phyloP scores from a whole-genome alignment of 2,113 vertebrate species.

The Zosterops japonicus region DNA sequence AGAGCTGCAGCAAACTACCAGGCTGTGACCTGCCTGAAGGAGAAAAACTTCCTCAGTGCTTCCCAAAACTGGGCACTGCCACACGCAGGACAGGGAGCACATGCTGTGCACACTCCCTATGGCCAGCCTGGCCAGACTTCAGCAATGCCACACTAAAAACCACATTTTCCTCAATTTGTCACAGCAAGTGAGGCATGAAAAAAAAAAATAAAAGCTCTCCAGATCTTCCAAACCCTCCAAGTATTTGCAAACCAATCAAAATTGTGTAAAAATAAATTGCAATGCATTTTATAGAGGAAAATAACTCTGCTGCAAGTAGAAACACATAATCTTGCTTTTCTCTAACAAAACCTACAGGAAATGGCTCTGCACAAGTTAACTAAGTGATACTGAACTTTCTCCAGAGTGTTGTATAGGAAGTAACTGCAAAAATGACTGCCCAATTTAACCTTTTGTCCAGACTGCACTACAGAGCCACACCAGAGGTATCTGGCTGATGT shows the following conservation, averaged over 20 bases:
- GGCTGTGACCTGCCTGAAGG: background rate
- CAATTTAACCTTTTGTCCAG: constrained; percentile 42
- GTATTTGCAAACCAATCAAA: background rate
- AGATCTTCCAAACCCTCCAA: background rate
- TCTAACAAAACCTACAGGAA: constrained; percentile 52
- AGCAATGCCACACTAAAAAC: background rate
- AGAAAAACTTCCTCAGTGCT: background rate
- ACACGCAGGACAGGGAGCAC: background rate
- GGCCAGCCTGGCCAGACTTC: background rate
- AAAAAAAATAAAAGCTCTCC: background rate
- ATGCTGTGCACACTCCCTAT: accelerated
- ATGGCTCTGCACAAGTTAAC: constrained; percentile 49
- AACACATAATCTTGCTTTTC: constrained; percentile 25
- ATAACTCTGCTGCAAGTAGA: constrained; percentile 6
- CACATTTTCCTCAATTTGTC: constrained; percentile 35
- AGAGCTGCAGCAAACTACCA: background rate
- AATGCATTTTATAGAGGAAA: constrained; percentile 21
- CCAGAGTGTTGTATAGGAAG: constrained; percentile 34
- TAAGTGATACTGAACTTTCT: constrained; percentile 56
- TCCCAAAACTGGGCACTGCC: background rate
- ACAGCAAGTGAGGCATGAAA: background rate
- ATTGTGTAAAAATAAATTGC: constrained; percentile 5
- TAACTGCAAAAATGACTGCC: background rate
- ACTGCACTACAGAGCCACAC: background rate
- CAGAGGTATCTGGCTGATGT: constrained; percentile 15